Evolutionary conservation across 1,140 invertebrate species (phyloP).

Genomic region (Goniozus legneri): DNA sequence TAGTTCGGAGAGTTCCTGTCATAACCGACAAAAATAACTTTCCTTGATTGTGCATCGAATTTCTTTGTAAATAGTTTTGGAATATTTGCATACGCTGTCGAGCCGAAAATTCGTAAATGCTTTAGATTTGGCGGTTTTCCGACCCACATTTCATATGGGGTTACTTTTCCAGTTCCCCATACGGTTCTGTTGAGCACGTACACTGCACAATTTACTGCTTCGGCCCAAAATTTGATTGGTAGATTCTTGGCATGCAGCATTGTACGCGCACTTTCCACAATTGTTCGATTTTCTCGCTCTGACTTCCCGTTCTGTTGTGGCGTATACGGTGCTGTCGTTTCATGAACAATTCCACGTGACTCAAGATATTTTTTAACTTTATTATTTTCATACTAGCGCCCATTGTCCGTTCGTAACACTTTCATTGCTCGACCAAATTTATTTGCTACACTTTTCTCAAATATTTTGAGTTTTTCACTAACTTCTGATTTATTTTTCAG

Average conservation of each 20-base stretch:
- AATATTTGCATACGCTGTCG: slow-evolving; percentile 33
- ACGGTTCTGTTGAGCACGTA: slow-evolving; percentile 25
- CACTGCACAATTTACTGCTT: slow-evolving; percentile 43
- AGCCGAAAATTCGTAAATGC: slow-evolving; percentile 39
- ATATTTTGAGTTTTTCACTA: slow-evolving; percentile 10
- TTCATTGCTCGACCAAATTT: slow-evolving; percentile 19
- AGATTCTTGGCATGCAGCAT: slow-evolving; percentile 41
- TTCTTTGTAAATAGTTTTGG: slow-evolving; percentile 34
- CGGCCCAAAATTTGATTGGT: slow-evolving; percentile 42
- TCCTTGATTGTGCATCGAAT: slow-evolving; percentile 24
- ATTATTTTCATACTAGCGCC: slow-evolving; percentile 13
- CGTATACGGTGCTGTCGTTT: slow-evolving; percentile 32
- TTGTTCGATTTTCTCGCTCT: slow-evolving; percentile 44
- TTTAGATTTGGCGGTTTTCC: slow-evolving; percentile 18
- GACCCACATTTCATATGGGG: slow-evolving; percentile 26
- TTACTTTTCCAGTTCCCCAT: slow-evolving; percentile 4
- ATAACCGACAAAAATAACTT: slow-evolving; percentile 26
- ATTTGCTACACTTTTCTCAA: slow-evolving; percentile 7
- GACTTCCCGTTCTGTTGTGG: slow-evolving; percentile 44
- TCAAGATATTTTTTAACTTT: slow-evolving; percentile 4
- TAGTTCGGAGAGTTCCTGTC: slow-evolving; percentile 12
- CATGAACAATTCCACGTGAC: slow-evolving; percentile 6
- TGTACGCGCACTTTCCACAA: slow-evolving; percentile 40
- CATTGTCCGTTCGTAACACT: slow-evolving; percentile 21
- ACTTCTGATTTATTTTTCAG: slow-evolving; percentile 13